These are phyloP conservation scores for Latheticus oryzae DNA, from an alignment of 2,888 invertebrate genomes.

Conservation along the genomic window DNA sequence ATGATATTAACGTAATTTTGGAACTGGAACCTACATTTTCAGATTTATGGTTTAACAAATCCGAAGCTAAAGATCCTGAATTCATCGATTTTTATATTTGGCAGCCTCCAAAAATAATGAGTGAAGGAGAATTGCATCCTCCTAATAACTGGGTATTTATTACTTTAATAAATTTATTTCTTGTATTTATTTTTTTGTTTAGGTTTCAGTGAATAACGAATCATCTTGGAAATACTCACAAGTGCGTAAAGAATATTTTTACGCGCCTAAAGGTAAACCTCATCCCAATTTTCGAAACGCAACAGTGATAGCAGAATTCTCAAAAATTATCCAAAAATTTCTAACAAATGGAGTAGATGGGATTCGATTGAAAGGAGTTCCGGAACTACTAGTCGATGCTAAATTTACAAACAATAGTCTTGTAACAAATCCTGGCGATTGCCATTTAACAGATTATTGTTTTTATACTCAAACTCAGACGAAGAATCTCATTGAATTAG, in stretches of 20 bases:
- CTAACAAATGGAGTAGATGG: constrained; percentile 83
- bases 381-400: constrained; percentile 73
- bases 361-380: constrained; percentile 78
- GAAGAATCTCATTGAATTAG: constrained; percentile 72
- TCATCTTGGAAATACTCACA: constrained; percentile 80
- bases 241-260: constrained; percentile 76
- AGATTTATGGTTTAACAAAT: constrained; percentile 77
- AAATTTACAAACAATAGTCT: constrained; percentile 68
- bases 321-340: constrained; percentile 77
- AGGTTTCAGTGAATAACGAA: constrained; percentile 58
- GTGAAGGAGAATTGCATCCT: constrained; percentile 60
- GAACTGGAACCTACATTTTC: constrained; percentile 83
- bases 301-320: constrained; percentile 74
- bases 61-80: constrained; percentile 69
- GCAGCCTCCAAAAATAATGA: constrained; percentile 67
- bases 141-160: constrained; percentile 81
- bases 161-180: constrained; percentile 38
- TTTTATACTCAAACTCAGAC: constrained; percentile 76
- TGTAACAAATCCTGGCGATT: constrained; percentile 55
- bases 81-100: constrained; percentile 85
- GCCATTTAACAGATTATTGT: constrained; percentile 69
- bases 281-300: constrained; percentile 85
- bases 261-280: constrained; percentile 82
- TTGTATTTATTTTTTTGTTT: constrained; percentile 52
- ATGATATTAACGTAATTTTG: constrained; percentile 73